Conservation (phyloP, 2,888 invertebrate genomes). For the Coelinius sp. region DNA sequence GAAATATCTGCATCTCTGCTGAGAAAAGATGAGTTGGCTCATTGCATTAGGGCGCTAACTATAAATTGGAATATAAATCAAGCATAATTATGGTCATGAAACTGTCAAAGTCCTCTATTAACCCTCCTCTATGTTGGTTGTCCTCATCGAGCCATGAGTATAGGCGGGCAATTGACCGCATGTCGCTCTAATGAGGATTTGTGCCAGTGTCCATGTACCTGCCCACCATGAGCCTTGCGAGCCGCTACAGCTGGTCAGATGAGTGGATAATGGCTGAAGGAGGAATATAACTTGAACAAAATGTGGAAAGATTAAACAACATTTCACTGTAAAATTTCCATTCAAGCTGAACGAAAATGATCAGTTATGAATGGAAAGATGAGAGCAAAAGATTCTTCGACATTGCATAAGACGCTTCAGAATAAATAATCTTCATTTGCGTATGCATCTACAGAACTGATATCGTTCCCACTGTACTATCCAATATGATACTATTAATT, state of each 20-base stretch:
- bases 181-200: constrained; percentile 40
- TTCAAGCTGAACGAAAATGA: no score
- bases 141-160: constrained; percentile 3
- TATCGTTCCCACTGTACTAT: background rate
- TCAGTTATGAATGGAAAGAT: no score
- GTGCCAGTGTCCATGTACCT: constrained; percentile 34
- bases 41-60: no score
- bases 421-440: no score
- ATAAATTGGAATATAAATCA: background rate
- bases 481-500: background rate
- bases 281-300: background rate
- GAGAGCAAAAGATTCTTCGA: no score
- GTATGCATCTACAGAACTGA: background rate
- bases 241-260: constrained; percentile 18
- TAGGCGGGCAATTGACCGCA: constrained; percentile 34
- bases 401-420: no score
- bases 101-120: constrained; percentile 14
- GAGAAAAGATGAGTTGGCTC: no score
- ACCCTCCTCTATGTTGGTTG: background rate
- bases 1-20: no score
- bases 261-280: constrained; percentile 32
- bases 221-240: background rate
- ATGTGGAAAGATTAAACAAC: background rate
- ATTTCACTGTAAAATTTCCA: no score
- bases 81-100: background rate